Evolutionary conservation across 2,888 invertebrate genomes (phyloP).

Genomic region (Limnephilus lunatus): DNA sequence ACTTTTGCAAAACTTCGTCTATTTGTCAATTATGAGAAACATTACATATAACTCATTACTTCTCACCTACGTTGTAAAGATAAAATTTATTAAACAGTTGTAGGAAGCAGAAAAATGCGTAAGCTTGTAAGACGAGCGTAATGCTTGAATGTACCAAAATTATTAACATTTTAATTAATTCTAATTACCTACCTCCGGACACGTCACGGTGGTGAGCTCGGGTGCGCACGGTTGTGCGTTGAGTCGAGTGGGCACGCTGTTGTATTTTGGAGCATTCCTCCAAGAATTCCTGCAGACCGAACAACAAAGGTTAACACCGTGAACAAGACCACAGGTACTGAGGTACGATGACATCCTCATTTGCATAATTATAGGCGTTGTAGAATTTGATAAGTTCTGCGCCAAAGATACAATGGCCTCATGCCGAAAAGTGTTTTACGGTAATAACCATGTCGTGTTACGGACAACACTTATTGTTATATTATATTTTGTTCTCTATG

Average conservation of each 20-base stretch:
- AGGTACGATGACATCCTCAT: constrained; percentile 11
- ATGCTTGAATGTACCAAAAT: not conserved
- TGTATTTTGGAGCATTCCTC: not conserved
- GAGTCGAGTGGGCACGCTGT: not conserved
- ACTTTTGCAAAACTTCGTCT: not conserved
- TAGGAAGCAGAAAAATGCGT: not conserved
- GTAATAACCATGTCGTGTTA: not conserved
- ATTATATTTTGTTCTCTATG: not conserved
- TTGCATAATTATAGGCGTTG: constrained; percentile 23
- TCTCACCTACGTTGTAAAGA: not conserved
- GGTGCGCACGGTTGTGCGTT: not conserved
- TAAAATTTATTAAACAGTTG: not conserved
- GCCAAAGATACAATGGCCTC: not conserved
- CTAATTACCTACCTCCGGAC: not conserved
- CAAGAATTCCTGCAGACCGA: not conserved
- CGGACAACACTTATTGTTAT: not conserved
- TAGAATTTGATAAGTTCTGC: not conserved
- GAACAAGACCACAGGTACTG: not conserved
- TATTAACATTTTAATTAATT: not conserved
- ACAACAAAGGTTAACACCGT: not conserved
- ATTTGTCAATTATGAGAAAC: not conserved
- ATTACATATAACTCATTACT: not conserved
- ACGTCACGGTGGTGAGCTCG: not conserved
- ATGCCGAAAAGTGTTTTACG: not conserved
- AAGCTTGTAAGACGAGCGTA: not conserved